A percentile compares a stretch with the other conserved stretches of the same genome.
Conservation (phyloP, 2,888 invertebrate species). For the Cordilura impudica region DNA sequence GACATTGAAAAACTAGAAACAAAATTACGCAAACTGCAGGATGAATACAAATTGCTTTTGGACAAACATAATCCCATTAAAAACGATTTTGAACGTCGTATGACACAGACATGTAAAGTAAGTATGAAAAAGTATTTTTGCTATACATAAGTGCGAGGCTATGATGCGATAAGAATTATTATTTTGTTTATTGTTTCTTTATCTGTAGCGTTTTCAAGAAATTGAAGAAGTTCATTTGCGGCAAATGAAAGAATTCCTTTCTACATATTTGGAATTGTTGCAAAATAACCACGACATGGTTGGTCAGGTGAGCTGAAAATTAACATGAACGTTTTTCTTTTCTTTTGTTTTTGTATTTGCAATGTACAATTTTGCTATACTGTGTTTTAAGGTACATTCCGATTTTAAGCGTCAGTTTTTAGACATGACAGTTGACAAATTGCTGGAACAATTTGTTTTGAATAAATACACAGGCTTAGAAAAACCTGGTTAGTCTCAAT, state of each 20-base stretch:
- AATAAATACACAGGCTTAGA: constrained; percentile 96
- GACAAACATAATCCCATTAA: constrained; percentile 95
- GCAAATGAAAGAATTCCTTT: constrained; percentile 97
- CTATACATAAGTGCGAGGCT: neutral
- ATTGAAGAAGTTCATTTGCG: constrained; percentile 94
- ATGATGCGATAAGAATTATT: neutral
- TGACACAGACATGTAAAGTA: constrained; percentile 93
- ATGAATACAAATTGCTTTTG: constrained; percentile 93
- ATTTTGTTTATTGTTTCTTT: constrained; percentile 1
- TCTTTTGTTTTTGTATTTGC: neutral
- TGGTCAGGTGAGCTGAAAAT: constrained; percentile 82
- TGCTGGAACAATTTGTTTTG: constrained; percentile 93
- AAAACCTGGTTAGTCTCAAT: constrained; percentile 86
- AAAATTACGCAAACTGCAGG: constrained; percentile 95
- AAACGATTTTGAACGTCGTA: constrained; percentile 96
- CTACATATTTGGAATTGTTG: constrained; percentile 90
- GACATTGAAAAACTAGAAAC: constrained; percentile 96
- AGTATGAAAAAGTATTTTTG: constrained; percentile 60
- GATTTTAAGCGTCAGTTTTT: constrained; percentile 95
- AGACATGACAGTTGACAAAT: constrained; percentile 94
- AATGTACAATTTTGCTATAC: neutral
- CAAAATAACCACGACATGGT: constrained; percentile 94
- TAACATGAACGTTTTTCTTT: neutral
- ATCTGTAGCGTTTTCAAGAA: constrained; percentile 91
- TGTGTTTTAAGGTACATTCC: constrained; percentile 84